Conservation (phyloP, 2,113 vertebrate genomes). For the Pseudorhombus dupliciocellatus region DNA sequence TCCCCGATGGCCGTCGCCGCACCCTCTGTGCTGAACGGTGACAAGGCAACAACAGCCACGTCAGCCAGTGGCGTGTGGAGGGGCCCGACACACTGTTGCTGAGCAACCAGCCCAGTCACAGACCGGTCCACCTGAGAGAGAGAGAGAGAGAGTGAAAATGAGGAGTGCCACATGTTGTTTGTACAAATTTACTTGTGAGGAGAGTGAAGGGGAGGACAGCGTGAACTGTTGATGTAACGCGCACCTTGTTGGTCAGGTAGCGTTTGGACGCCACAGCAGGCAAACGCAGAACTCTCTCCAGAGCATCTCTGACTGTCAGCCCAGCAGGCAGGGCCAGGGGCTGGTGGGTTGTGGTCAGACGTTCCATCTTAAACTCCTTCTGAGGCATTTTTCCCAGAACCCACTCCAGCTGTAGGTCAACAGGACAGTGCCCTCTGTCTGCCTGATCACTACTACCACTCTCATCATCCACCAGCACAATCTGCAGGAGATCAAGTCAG, state of each 20-base stretch:
- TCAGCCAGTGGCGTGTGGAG: slow-evolving; percentile 92
- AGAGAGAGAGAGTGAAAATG: neutral
- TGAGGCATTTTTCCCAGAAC: slow-evolving; percentile 94
- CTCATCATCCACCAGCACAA: slow-evolving; percentile 82
- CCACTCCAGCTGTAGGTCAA: slow-evolving; percentile 91
- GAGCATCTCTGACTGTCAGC: slow-evolving; percentile 81
- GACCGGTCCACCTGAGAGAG: slow-evolving; percentile 90
- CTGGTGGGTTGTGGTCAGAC: slow-evolving; percentile 33
- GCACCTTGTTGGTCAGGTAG: slow-evolving; percentile 95
- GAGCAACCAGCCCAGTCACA: slow-evolving; percentile 92
- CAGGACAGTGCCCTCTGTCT: slow-evolving; percentile 70
- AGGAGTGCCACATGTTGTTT: neutral
- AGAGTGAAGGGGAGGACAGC: too few species aligned
- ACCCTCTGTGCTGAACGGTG: slow-evolving; percentile 85
- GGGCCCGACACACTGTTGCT: slow-evolving; percentile 95
- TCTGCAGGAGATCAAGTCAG: slow-evolving; percentile 62
- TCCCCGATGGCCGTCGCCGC: slow-evolving; percentile 91
- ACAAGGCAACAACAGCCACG: slow-evolving; percentile 90
- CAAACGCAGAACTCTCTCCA: slow-evolving; percentile 86
- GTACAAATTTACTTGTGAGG: neutral
- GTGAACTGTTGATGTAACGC: neutral
- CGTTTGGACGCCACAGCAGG: slow-evolving; percentile 92
- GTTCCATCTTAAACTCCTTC: slow-evolving; percentile 87
- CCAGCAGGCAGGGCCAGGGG: slow-evolving; percentile 81
- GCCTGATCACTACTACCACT: neutral